phyloP scores from a whole-genome alignment of 2,888 invertebrate genomes.

The Subacronicta megacephala region DNA sequence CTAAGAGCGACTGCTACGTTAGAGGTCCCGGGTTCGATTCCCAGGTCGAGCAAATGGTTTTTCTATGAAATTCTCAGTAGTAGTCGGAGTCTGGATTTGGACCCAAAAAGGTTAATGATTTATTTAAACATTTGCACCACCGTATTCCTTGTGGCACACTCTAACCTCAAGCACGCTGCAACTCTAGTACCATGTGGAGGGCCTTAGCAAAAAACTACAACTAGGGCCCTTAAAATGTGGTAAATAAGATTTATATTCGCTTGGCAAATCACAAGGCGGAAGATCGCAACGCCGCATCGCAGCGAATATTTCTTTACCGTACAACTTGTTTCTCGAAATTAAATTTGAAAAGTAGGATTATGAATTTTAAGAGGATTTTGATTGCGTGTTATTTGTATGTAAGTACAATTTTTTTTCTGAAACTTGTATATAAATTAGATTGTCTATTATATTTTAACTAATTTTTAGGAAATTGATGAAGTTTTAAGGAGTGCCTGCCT shows the following conservation, averaged over 20 bases:
- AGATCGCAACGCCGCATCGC: constrained; percentile 72
- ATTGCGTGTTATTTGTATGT: constrained; percentile 43
- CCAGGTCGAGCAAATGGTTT: no score
- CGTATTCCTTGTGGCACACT: constrained; percentile 58
- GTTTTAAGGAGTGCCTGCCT: no score
- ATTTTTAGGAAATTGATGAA: no score
- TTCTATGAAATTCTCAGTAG: no score
- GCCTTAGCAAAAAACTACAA: constrained; percentile 71
- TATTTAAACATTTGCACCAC: no score
- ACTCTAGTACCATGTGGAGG: constrained; percentile 69
- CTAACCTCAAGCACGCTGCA: constrained; percentile 72
- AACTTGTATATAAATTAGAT: no score
- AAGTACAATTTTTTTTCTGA: constrained; percentile 15
- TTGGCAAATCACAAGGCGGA: constrained; percentile 79
- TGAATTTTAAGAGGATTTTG: constrained; percentile 63
- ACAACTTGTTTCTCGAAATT: constrained; percentile 76
- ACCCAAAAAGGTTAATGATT: no score
- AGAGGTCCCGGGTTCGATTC: no score
- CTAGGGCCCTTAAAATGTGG: constrained; percentile 82
- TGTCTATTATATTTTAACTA: no score
- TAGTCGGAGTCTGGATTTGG: no score
- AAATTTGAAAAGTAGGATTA: constrained; percentile 78
- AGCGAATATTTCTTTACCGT: constrained; percentile 74
- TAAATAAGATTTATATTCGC: constrained; percentile 85
- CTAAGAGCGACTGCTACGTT: no score